These are phyloP conservation scores for Micrasema minimum DNA, from an alignment of 1,140 invertebrate genomes.

Conservation along the genomic window DNA sequence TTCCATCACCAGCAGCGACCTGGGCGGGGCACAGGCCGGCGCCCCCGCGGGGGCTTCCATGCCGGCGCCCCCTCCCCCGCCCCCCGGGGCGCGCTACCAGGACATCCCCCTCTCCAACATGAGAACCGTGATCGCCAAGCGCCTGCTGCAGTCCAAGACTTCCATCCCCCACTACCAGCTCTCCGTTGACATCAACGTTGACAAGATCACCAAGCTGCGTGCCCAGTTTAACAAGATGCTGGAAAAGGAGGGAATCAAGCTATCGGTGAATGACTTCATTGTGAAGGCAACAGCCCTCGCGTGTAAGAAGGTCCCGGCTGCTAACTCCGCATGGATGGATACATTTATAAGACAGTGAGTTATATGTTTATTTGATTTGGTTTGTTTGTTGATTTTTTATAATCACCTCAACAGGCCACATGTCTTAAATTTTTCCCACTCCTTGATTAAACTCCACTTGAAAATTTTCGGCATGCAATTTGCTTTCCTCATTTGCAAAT, in stretches of 20 bases:
- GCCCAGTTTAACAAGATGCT: conserved; percentile 81
- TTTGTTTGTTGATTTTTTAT: too few relatives aligned
- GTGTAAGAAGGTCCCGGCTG: conserved; percentile 92
- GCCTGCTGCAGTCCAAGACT: conserved; percentile 91
- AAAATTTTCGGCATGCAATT: too few relatives aligned
- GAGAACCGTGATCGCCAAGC: conserved; percentile 89
- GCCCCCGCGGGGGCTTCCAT: conserved; percentile 57
- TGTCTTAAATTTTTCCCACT: too few relatives aligned
- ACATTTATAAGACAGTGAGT: conserved; percentile 92
- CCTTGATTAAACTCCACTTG: too few relatives aligned
- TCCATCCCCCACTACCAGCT: conserved; percentile 98
- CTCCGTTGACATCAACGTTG: conserved; percentile 87
- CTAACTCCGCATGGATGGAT: conserved; percentile 96
- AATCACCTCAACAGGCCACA: too few relatives aligned
- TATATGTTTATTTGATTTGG: conserved; percentile 16
- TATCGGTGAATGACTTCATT: conserved; percentile 98
- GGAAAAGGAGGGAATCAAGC: conserved; percentile 83
- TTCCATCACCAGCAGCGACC: conserved; percentile 88
- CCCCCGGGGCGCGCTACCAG: conserved; percentile 67
- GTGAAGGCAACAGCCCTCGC: conserved; percentile 95
- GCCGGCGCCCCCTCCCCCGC: conserved; percentile 55
- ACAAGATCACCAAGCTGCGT: conserved; percentile 75
- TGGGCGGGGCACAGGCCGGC: conserved; percentile 67
- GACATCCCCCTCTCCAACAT: conserved; percentile 92
- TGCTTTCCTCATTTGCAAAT: too few relatives aligned